Percentiles rank a stretch among this genome's conserved stretches.
These are phyloP conservation scores for Odontesthes bonariensis DNA, from an alignment of 2,113 vertebrate species.

Conservation along the genomic window DNA sequence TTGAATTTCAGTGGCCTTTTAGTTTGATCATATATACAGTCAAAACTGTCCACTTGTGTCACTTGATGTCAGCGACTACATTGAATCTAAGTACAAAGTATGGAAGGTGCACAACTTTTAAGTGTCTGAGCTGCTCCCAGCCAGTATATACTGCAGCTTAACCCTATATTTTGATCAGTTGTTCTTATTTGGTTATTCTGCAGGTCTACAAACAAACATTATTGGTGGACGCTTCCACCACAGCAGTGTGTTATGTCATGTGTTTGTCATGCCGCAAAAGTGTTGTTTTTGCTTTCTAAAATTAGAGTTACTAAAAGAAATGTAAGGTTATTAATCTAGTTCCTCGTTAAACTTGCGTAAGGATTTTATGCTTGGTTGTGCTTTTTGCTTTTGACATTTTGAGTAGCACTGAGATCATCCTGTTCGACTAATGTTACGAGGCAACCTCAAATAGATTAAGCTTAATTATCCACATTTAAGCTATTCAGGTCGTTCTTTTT, in stretches of 20 bases:
- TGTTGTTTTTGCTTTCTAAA: neutral
- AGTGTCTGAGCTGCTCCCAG: too few species aligned
- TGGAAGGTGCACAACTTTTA: too few species aligned
- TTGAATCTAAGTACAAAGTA: too few species aligned
- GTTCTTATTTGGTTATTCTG: neutral
- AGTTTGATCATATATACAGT: neutral
- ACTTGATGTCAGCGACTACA: too few species aligned
- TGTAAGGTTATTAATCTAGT: too few species aligned
- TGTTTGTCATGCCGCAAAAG: neutral
- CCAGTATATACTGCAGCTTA: neutral
- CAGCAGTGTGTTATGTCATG: neutral
- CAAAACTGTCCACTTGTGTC: neutral
- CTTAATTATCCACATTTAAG: neutral
- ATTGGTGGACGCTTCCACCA: neutral
- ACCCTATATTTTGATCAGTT: neutral
- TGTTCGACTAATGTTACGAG: neutral
- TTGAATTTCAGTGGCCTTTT: neutral
- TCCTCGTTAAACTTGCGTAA: neutral
- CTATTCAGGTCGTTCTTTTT: neutral
- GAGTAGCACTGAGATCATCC: neutral
- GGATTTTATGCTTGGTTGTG: neutral
- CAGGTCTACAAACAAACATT: neutral
- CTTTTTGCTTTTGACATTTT: neutral
- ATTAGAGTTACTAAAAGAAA: too few species aligned
- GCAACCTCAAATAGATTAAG: neutral